A percentile compares a stretch with the other conserved stretches of the same genome.
Evolutionary conservation across 2,797 vertebrate genomes (phyloP).

Genomic region (Phyllotis vaccarum): DNA sequence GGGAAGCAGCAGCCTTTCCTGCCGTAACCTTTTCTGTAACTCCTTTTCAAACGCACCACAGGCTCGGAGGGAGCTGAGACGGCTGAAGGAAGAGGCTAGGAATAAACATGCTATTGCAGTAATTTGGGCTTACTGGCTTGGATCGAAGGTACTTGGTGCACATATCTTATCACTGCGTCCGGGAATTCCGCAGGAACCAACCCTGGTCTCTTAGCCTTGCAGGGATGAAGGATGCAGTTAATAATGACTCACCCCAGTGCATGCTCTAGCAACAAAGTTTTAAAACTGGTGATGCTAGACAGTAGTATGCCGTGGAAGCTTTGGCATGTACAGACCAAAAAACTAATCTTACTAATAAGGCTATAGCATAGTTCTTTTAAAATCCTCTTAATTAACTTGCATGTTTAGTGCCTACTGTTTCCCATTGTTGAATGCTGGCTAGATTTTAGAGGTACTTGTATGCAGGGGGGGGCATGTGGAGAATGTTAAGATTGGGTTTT

Average conservation of each 20-base stretch:
- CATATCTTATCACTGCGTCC: slow-evolving; percentile 74
- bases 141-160: slow-evolving; percentile 96
- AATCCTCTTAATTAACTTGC: slow-evolving; percentile 62
- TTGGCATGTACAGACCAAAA: slow-evolving; percentile 78
- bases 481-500: slow-evolving; percentile 56
- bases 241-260: slow-evolving; percentile 74
- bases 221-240: slow-evolving; percentile 70
- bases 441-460: not conserved
- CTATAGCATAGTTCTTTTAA: slow-evolving; percentile 64
- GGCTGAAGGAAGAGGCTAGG: slow-evolving; percentile 96
- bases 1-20: slow-evolving; percentile 85
- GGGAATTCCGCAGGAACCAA: slow-evolving; percentile 67
- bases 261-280: slow-evolving; percentile 74
- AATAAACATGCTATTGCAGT: slow-evolving; percentile 98
- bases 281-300: slow-evolving; percentile 15
- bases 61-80: slow-evolving; percentile 98
- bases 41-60: slow-evolving; percentile 91
- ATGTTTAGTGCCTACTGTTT: slow-evolving; percentile 63
- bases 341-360: slow-evolving; percentile 84
- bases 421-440: not conserved
- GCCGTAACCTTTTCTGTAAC: slow-evolving; percentile 88
- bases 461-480: slow-evolving; percentile 58
- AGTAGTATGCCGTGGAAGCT: slow-evolving; percentile 51
- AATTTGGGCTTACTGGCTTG: slow-evolving; percentile 99
- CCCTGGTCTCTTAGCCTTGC: slow-evolving; percentile 61